A percentile compares a stretch with the other conserved stretches of the same genome.
Conservation (phyloP, 2,888 invertebrate genomes). For the Eilema caniola region DNA sequence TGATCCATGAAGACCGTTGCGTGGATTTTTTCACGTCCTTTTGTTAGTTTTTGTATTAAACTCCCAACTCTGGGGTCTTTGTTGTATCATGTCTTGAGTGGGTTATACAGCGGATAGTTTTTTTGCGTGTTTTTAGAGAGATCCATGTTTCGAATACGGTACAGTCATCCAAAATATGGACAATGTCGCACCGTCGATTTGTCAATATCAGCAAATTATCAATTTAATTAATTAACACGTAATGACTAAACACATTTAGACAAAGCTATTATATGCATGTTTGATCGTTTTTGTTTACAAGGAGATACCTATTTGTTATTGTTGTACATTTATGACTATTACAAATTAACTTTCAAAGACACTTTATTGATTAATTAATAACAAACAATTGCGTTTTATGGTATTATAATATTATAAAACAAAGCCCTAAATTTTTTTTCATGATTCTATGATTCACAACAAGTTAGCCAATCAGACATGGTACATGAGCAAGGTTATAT, state of each 20-base stretch:
- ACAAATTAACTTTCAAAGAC: neutral
- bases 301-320: slow-evolving; percentile 13
- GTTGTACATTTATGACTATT: slow-evolving; percentile 13
- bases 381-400: neutral
- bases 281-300: slow-evolving; percentile 22
- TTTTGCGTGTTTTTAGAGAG: slow-evolving; percentile 23
- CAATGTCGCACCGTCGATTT: slow-evolving; percentile 21
- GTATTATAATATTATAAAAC: neutral
- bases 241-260: slow-evolving; percentile 46
- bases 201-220: slow-evolving; percentile 29
- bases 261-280: slow-evolving; percentile 27
- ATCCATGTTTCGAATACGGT: slow-evolving; percentile 20
- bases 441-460: neutral
- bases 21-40: slow-evolving; percentile 70
- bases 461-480: neutral
- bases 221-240: slow-evolving; percentile 27
- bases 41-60: slow-evolving; percentile 64
- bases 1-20: slow-evolving; percentile 76
- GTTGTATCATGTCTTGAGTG: slow-evolving; percentile 24
- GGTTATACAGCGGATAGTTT: slow-evolving; percentile 28
- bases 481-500: neutral
- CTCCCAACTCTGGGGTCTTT: slow-evolving; percentile 41
- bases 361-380: neutral
- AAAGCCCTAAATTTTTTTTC: neutral
- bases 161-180: slow-evolving; percentile 33